Evolutionary conservation across 2,113 vertebrate species (phyloP).

Genomic region (Rhinoderma darwinii): DNA sequence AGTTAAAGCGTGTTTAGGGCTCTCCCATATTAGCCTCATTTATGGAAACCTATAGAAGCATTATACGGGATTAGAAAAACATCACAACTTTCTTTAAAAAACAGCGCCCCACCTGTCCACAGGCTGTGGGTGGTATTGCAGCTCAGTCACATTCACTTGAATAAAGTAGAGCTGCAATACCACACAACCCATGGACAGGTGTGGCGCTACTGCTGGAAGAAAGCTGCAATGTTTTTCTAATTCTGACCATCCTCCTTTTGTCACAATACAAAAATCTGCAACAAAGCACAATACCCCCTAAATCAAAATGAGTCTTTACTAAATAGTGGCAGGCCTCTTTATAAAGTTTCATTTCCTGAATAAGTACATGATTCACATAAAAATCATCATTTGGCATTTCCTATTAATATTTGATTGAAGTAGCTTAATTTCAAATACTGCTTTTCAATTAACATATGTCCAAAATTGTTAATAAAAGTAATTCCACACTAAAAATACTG

Average conservation of each 20-base stretch:
- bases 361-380: slow-evolving; percentile 10
- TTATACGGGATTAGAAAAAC: no score
- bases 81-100: no score
- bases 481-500: slow-evolving; percentile 55
- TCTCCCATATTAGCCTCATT: not conserved
- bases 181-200: no score
- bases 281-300: not conserved
- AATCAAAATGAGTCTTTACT: not conserved
- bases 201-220: no score
- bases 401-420: slow-evolving; percentile 26
- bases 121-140: no score
- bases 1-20: no score
- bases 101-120: no score
- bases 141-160: no score
- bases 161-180: no score
- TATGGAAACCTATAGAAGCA: not conserved
- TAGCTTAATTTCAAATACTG: slow-evolving; percentile 40
- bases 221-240: no score
- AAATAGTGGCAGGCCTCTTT: slow-evolving; percentile 4
- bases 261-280: not conserved
- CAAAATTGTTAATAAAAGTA: slow-evolving; percentile 57
- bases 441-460: slow-evolving; percentile 31
- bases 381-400: slow-evolving; percentile 21
- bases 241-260: no score
- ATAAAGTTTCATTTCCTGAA: not conserved